Conservation (phyloP, 2,797 vertebrate species). For the Nyctalus aviator region DNA sequence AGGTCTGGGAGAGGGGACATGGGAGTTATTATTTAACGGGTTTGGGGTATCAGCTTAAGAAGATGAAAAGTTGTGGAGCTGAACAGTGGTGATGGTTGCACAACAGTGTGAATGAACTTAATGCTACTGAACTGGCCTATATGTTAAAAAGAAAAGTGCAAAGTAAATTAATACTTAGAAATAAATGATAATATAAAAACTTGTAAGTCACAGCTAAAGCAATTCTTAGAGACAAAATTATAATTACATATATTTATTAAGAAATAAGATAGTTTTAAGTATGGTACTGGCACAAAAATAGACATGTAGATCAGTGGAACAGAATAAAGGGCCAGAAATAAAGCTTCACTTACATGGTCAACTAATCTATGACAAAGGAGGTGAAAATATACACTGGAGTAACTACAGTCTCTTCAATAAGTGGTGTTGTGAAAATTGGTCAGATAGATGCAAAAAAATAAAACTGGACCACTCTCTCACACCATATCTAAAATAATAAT, state of each 20-base stretch:
- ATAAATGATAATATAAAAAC: background rate
- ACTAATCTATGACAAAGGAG: background rate
- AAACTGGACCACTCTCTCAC: background rate
- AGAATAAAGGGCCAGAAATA: background rate
- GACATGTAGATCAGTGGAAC: background rate
- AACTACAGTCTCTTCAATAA: background rate
- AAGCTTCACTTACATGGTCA: background rate
- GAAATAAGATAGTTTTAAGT: conserved; percentile 6
- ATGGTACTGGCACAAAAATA: background rate
- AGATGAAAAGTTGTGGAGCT: background rate
- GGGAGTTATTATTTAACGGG: background rate
- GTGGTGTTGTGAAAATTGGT: background rate
- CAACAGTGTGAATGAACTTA: background rate
- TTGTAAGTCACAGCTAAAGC: background rate
- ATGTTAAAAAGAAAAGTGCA: background rate
- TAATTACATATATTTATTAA: background rate
- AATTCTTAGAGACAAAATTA: background rate
- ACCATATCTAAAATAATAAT: background rate
- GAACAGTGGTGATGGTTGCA: background rate
- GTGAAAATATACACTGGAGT: background rate
- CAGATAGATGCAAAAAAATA: background rate
- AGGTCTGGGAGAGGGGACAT: background rate
- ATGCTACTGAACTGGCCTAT: background rate
- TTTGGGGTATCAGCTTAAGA: background rate
- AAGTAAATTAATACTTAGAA: conserved; percentile 20